phyloP scores from a whole-genome alignment of 2,888 invertebrate species.

The Atrina japonica region DNA sequence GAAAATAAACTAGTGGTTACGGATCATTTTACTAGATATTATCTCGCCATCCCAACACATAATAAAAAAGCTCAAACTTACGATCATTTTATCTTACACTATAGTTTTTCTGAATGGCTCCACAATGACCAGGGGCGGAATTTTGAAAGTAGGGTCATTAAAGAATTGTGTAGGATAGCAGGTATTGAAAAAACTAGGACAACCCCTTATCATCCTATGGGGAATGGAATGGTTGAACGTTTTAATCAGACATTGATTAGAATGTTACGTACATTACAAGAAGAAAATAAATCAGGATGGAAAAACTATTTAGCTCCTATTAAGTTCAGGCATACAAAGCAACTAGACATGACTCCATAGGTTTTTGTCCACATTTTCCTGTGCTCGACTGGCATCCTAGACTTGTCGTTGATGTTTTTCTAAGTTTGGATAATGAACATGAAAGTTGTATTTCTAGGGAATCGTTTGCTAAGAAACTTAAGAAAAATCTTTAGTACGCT shows the following conservation, averaged over 20 bases:
- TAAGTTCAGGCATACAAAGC: conserved; percentile 40
- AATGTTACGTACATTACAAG: too few species aligned
- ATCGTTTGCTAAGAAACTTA: too few species aligned
- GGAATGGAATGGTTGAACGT: too few species aligned
- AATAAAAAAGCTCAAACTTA: conserved; percentile 44
- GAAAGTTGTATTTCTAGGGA: too few species aligned
- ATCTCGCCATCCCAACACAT: conserved; percentile 40
- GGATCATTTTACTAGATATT: too few species aligned
- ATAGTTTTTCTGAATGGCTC: conserved; percentile 39
- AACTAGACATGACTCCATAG: too few species aligned
- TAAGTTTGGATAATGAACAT: too few species aligned
- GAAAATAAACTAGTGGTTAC: conserved; percentile 28
- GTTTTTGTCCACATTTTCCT: conserved; percentile 40
- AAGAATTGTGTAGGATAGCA: conserved; percentile 34
- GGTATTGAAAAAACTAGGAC: conserved; percentile 41
- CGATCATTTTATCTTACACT: conserved; percentile 39
- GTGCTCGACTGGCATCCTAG: conserved; percentile 50
- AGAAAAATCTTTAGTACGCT: too few species aligned
- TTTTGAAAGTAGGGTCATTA: conserved; percentile 38
- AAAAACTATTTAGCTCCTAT: conserved; percentile 31
- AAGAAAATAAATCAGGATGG: too few species aligned
- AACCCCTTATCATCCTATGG: too few species aligned
- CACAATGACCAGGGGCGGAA: conserved; percentile 49
- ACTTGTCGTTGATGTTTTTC: too few species aligned
- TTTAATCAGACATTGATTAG: too few species aligned